Evolutionary conservation across 2,113 vertebrate species (phyloP), one percentile per base, ranked within the genome.

Genomic region (Jaculus jaculus): DNA sequence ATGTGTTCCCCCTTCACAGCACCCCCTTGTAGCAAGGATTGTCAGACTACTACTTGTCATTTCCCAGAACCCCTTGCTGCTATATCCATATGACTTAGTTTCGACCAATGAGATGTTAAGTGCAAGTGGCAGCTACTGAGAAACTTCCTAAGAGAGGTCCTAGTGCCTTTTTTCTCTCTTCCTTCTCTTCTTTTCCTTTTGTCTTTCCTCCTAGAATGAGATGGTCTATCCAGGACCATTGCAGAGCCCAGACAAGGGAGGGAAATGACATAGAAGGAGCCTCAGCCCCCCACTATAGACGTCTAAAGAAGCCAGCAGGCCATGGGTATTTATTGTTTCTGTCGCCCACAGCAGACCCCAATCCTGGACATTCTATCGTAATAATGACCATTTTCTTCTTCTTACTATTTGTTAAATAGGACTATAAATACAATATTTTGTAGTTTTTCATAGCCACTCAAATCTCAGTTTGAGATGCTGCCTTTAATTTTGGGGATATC

Each of bases 21-120:
- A 65, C 47, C 4, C 4, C 13, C 71, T 72, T 18, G 20, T 30
- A 11, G 20, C 23, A 92, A 34, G 92, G 9, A 74, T 18, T 23
- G 37, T 15, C 18, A 42, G n/a, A 47, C 5, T 47, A 8, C 42
- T 47, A 47, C 3, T 21, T 5, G 20, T 12, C 32, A 89, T 83
- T 94, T 95, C 86, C 93, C 93, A 94, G 79, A 75, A 3, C 21
- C 23, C 71, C n/a, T 15, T 91, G 93, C 65, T 60, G n/a, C 34
- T 26, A 1, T 78, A 28, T 28, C 47, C 68, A 34, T 3, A 34
- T 91, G 84, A 94, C 32, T 79, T 28, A 20, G 12, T 73, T 84
- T 87, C 17, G 32, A 11, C 74, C 86, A 91, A 47, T 74, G n/a
- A 39, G 47, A 68, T 78, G 0, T 21, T 21, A 86, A 85, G 23